phyloP scores from a whole-genome alignment of 2,113 vertebrate species.

The Esox niger region DNA sequence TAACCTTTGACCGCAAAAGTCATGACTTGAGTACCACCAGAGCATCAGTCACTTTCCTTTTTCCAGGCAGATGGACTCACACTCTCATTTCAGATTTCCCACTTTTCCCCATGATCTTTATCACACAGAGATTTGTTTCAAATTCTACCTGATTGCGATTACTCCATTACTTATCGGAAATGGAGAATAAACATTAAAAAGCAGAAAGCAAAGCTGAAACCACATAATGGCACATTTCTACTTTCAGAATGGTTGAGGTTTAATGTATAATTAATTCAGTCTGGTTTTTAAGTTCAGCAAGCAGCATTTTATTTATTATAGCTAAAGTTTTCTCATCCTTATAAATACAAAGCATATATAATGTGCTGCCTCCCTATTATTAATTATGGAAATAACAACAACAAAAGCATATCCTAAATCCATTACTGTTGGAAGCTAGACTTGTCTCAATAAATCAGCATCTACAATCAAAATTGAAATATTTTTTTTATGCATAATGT shows the following conservation, averaged over 20 bases:
- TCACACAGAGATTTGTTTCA: not conserved
- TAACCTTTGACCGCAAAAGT: conserved; percentile 7
- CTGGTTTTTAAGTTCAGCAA: conserved; percentile 62
- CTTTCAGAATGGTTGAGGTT: conserved; percentile 61
- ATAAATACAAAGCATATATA: conserved; percentile 77
- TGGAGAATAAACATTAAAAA: not conserved
- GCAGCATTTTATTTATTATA: conserved; percentile 69
- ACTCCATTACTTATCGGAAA: too few species aligned
- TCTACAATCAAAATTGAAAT: conserved; percentile 97
- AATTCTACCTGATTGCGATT: not conserved
- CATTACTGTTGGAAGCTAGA: conserved; percentile 92
- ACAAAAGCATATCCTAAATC: conserved; percentile 93
- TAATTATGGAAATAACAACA: conserved; percentile 94
- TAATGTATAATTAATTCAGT: conserved; percentile 69
- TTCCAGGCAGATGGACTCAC: not conserved
- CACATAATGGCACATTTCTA: conserved; percentile 18
- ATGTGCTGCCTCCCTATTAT: conserved; percentile 80
- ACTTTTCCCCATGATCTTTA: not conserved
- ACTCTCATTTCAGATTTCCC: not conserved
- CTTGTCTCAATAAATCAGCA: conserved; percentile 96
- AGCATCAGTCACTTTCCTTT: too few species aligned
- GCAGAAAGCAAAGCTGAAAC: not conserved
- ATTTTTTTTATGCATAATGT: conserved; percentile 95
- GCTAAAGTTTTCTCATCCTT: conserved; percentile 71
- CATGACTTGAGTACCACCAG: not conserved